Evolutionary conservation across 2,797 vertebrate genomes (phyloP), one percentile per base, ranked within the genome.

Genomic region (Ctenopoma kingsleyae): DNA sequence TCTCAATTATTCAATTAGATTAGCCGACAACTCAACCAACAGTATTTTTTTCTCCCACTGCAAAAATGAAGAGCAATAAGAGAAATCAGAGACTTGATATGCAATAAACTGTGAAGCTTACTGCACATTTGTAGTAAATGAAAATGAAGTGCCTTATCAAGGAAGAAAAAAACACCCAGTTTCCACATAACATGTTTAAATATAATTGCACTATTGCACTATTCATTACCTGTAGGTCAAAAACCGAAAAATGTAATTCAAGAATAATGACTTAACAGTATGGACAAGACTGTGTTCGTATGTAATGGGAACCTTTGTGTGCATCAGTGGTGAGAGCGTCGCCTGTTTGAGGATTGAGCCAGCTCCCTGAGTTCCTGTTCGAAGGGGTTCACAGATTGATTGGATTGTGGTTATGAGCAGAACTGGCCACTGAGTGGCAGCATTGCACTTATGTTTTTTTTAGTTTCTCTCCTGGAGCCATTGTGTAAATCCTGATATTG

Each of bases 351-450:
- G 51, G 52, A 67, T 44, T 75, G 6, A 32, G 30, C 6, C 30
- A 32, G 30, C 30, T 32, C 30, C 30, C 8, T 32, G 30, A 32
- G 30, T 65, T 51, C 8, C 44, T 51, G 36, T 62, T 46, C 5
- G 59, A 58, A 48, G 17, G 12, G 27, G 32, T 75, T 57, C 35
- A 52, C 47, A 55, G 16, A 60, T 49, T 81, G 63, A 9, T 27
- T 43, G 16, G 58, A 56, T 59, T 23, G 23, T 51, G 69, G 59
- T 74, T 52, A 55, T 54, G 46, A 81, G 49, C 51, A 66, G 40
- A 59, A 80, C 40, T 11, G 16, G 87, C 91, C 92, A 90, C 91
- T 77, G 62, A 87, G 80, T 87, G 92, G 91, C 79, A 66, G 47
- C 63, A 80, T 87, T 91, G 88, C 84, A 87, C 83, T 90, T 83